Evolutionary conservation across 2,888 invertebrate species (phyloP).

Genomic region (Melanotus villosus): DNA sequence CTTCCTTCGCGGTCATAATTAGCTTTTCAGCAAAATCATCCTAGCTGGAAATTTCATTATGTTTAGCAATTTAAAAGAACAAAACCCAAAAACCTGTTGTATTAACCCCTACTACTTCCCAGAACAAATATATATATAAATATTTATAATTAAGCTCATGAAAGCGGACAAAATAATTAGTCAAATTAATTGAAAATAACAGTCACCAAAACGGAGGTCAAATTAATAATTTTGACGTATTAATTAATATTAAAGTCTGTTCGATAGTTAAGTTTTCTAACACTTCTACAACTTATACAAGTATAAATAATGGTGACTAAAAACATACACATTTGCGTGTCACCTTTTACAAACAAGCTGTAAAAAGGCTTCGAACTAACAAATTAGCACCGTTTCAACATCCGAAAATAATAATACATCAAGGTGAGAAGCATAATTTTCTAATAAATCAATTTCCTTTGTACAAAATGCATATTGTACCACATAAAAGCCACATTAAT

Average conservation of each 20-base stretch:
- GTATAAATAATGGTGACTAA: neutral
- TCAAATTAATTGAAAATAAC: neutral
- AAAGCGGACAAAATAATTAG: constrained; percentile 3
- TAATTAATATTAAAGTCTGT: neutral
- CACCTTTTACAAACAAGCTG: neutral
- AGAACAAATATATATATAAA: neutral
- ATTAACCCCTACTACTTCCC: too few species aligned
- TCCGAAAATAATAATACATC: too few species aligned
- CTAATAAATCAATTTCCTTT: too few species aligned
- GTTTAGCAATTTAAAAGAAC: neutral
- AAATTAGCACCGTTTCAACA: too few species aligned
- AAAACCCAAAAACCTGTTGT: neutral
- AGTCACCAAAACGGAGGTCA: neutral
- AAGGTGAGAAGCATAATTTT: too few species aligned
- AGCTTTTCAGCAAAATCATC: neutral
- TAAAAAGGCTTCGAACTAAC: neutral
- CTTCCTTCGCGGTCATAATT: constrained; percentile 11
- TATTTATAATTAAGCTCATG: neutral
- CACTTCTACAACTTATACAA: neutral
- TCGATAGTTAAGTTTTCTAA: neutral
- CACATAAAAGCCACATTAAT: too few species aligned
- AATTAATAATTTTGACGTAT: constrained; percentile 4
- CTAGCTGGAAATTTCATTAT: neutral
- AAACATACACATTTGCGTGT: neutral
- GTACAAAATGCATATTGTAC: too few species aligned